These are phyloP conservation scores for Sisyra terminalis DNA, from an alignment of 2,888 invertebrate species.

Conservation along the genomic window DNA sequence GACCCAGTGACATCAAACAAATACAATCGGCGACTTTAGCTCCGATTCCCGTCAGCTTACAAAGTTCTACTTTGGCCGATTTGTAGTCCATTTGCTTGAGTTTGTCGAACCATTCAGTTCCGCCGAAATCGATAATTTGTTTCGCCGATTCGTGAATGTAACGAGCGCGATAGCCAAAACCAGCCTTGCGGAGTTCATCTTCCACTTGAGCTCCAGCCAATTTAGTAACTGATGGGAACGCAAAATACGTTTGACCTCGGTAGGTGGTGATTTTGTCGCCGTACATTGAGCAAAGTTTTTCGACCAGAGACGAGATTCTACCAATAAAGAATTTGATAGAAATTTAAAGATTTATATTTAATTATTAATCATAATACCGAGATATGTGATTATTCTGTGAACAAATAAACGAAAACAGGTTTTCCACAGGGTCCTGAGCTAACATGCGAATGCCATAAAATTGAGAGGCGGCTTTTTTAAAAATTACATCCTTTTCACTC, in stretches of 20 bases:
- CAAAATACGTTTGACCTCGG: constrained; percentile 46
- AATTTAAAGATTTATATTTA: constrained; percentile 5
- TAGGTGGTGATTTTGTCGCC: constrained; percentile 57
- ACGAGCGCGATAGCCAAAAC: constrained; percentile 79
- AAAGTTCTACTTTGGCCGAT: constrained; percentile 55
- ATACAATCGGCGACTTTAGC: constrained; percentile 97
- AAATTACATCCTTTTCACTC: constrained; percentile 57
- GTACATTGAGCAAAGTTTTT: constrained; percentile 67
- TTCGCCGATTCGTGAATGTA: constrained; percentile 64
- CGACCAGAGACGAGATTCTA: constrained; percentile 78
- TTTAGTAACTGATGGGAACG: constrained; percentile 63
- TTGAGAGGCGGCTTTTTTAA: constrained; percentile 45
- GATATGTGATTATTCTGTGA: constrained; percentile 94
- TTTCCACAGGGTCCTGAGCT: constrained; percentile 81
- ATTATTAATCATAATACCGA: constrained; percentile 32
- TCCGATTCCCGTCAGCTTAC: constrained; percentile 76
- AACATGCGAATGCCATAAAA: constrained; percentile 82
- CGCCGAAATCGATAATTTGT: constrained; percentile 50
- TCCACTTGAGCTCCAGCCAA: constrained; percentile 49
- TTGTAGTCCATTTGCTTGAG: constrained; percentile 51
- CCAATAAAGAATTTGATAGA: background rate
- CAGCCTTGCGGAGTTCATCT: constrained; percentile 47
- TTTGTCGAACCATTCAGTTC: constrained; percentile 51
- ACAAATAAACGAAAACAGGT: constrained; percentile 90
- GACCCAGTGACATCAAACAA: constrained; percentile 87